These are phyloP conservation scores for Calliphora vicina DNA, from an alignment of 1,140 invertebrate species.

Conservation along the genomic window DNA sequence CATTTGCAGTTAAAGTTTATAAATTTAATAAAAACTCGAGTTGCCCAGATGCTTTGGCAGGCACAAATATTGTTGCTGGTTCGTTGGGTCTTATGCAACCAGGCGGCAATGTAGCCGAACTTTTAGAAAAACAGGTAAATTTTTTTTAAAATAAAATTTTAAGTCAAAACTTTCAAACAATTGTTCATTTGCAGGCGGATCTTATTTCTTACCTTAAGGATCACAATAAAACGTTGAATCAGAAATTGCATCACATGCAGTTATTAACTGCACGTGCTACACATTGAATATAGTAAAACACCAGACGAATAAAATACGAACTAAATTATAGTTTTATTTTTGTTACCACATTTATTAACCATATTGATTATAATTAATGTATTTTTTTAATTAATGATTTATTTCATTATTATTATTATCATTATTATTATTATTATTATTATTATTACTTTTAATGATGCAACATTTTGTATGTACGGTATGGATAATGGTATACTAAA, in stretches of 20 bases:
- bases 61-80: conserved; percentile 64
- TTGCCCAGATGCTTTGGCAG: conserved; percentile 68
- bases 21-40: conserved; percentile 68
- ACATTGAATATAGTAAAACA: conserved; percentile 27
- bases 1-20: conserved; percentile 65
- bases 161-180: not conserved
- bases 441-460: not conserved
- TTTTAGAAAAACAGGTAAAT: conserved; percentile 71
- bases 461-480: not conserved
- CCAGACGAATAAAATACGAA: not conserved
- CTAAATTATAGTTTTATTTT: not conserved
- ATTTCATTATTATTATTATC: not conserved
- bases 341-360: not conserved
- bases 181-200: conserved; percentile 59
- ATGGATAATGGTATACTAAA: not conserved
- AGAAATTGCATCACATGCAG: conserved; percentile 65
- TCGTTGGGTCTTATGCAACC: conserved; percentile 69
- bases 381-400: not conserved
- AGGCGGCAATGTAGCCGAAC: conserved; percentile 68
- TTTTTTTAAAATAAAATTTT: not conserved
- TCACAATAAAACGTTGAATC: conserved; percentile 64
- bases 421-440: not conserved
- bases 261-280: conserved; percentile 50
- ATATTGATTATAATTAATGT: not conserved
- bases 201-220: conserved; percentile 65